Conservation (phyloP, 2,113 vertebrate genomes). For the Plotosus lineatus region DNA sequence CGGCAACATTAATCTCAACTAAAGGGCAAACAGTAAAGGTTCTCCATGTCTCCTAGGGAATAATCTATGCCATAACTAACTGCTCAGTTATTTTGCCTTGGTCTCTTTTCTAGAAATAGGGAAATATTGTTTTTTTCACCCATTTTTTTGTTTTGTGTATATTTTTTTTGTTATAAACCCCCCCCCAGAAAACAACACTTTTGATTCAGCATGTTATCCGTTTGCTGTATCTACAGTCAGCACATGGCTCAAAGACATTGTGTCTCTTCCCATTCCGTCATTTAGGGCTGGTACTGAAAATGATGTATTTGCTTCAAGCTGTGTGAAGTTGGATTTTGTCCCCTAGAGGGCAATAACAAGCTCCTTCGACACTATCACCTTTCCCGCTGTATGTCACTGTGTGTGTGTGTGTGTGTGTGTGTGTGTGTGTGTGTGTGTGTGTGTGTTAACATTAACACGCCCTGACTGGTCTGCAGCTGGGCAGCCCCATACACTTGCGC, state of each 20-base stretch:
- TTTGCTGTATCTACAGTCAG: slow-evolving; percentile 70
- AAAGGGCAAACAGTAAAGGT: background rate
- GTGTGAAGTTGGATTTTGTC: slow-evolving; percentile 60
- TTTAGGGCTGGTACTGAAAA: slow-evolving; percentile 70
- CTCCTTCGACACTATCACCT: slow-evolving; percentile 73
- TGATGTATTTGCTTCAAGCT: slow-evolving; percentile 66
- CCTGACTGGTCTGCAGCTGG: too few species aligned
- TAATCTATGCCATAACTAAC: slow-evolving; percentile 8
- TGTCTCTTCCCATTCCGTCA: slow-evolving; percentile 55
- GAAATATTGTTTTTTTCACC: slow-evolving; percentile 1
- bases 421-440: too few species aligned
- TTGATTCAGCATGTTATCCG: slow-evolving; percentile 55
- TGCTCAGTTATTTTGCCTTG: slow-evolving; percentile 12
- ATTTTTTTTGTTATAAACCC: background rate
- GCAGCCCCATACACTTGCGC: too few species aligned
- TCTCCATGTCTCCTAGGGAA: background rate
- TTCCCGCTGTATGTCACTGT: too few species aligned
- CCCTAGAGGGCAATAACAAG: slow-evolving; percentile 82
- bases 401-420: too few species aligned
- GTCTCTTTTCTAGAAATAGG: background rate
- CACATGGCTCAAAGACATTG: slow-evolving; percentile 28
- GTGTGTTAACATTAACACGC: too few species aligned
- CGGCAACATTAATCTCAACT: background rate
- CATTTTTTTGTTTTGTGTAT: background rate
- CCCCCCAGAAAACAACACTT: background rate